Evolutionary conservation across 2,888 invertebrate genomes (phyloP).

Genomic region (Calliscelio sp.): DNA sequence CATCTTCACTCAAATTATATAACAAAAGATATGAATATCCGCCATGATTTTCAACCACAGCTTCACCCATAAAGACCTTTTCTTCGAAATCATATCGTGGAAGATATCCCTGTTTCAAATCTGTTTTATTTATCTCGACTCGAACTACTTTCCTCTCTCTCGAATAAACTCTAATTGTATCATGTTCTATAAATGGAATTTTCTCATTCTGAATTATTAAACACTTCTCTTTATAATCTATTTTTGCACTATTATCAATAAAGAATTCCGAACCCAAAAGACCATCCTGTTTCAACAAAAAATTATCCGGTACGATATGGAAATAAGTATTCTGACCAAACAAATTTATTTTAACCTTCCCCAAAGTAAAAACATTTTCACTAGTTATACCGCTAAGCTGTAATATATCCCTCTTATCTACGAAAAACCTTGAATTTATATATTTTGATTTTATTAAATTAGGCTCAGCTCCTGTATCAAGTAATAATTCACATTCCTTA

Average conservation of each 20-base stretch:
- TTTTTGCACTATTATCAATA: conserved; percentile 1
- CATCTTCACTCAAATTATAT: background rate
- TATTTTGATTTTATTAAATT: background rate
- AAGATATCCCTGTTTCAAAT: background rate
- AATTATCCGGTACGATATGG: conserved; percentile 8
- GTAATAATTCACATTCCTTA: background rate
- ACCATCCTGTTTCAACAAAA: conserved; percentile 4
- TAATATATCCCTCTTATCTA: background rate
- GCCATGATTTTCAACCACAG: background rate
- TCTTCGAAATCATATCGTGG: background rate
- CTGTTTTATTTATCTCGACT: background rate
- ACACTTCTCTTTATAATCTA: conserved; percentile 25
- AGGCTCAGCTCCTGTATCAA: background rate
- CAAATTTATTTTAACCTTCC: background rate
- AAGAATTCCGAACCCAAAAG: conserved; percentile 15
- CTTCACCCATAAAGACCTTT: background rate
- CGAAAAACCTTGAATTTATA: background rate
- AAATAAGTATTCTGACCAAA: background rate
- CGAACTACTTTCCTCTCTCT: background rate
- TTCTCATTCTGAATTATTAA: background rate
- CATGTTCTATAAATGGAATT: background rate
- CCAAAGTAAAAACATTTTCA: background rate
- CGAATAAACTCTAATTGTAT: background rate
- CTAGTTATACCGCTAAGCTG: conserved; percentile 1
- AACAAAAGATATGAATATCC: background rate